Evolutionary conservation across 2,797 vertebrate genomes (phyloP).

Genomic region (Poeciliopsis gracilis): DNA sequence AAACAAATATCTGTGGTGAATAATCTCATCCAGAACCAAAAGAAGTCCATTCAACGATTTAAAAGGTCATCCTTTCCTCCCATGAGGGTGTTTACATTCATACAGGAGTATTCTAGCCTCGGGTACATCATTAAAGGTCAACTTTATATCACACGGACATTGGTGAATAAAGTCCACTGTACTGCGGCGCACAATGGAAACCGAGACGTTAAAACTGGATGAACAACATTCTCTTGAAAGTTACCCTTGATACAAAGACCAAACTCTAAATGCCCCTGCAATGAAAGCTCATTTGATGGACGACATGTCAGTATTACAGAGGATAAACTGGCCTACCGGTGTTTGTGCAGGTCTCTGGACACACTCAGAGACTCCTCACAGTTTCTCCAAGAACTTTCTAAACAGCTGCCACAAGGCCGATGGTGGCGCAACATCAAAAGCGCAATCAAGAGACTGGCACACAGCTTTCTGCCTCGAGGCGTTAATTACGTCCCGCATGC

Average conservation of each 20-base stretch:
- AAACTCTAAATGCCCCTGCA: background rate
- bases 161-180: background rate
- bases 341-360: background rate
- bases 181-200: background rate
- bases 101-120: background rate
- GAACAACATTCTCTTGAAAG: background rate
- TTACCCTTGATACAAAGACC: background rate
- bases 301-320: background rate
- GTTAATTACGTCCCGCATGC: no score
- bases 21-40: background rate
- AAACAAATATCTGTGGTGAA: background rate
- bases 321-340: background rate
- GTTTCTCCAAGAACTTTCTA: background rate
- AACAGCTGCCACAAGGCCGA: background rate
- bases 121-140: background rate
- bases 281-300: background rate
- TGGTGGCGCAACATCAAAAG: background rate
- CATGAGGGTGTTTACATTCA: background rate
- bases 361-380: background rate
- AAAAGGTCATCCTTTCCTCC: background rate
- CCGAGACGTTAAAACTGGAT: background rate
- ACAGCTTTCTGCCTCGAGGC: background rate
- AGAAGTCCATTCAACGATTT: background rate
- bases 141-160: background rate
- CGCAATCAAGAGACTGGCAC: background rate